A percentile compares a stretch with the other conserved stretches of the same genome.
phyloP scores from a whole-genome alignment of 2,797 vertebrate species.

The Hoplostethus atlanticus region DNA sequence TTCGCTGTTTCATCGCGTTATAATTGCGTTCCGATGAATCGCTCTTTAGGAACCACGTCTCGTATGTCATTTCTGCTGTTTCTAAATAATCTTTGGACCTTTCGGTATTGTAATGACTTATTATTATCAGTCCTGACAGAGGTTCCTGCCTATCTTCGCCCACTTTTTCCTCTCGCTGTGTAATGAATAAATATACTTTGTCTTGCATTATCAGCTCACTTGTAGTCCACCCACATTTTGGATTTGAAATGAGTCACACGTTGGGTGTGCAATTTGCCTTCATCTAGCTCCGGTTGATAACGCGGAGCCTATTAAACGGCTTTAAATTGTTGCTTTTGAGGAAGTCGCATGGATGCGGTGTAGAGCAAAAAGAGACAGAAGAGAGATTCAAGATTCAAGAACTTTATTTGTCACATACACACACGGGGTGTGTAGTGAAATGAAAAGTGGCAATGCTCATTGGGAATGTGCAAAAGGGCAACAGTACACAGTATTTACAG shows the following conservation, averaged over 20 bases:
- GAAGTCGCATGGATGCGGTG: constrained; percentile 17
- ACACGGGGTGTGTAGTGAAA: too few species aligned
- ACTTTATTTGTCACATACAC: too few species aligned
- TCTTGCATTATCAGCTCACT: constrained; percentile 54
- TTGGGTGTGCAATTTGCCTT: constrained; percentile 39
- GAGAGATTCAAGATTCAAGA: too few species aligned
- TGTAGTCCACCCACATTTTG: constrained; percentile 59
- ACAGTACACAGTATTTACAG: too few species aligned
- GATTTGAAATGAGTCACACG: constrained; percentile 48
- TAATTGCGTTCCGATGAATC: constrained; percentile 45
- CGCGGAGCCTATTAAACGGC: constrained; percentile 57
- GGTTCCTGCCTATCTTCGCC: constrained; percentile 39
- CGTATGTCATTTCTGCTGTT: constrained; percentile 29
- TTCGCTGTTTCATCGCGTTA: constrained; percentile 18
- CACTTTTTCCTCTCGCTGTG: constrained; percentile 21
- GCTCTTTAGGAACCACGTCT: constrained; percentile 34
- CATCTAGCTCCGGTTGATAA: constrained; percentile 44
- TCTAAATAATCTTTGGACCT: constrained; percentile 35
- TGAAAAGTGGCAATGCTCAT: too few species aligned
- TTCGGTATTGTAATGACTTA: constrained; percentile 49
- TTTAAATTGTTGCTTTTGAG: constrained; percentile 51
- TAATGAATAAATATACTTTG: constrained; percentile 57
- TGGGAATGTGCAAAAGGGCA: too few species aligned
- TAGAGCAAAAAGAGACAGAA: neutral
- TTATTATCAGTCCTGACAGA: constrained; percentile 54